These are phyloP conservation scores for Meriones unguiculatus DNA, from an alignment of 2,113 vertebrate species.

Conservation along the genomic window DNA sequence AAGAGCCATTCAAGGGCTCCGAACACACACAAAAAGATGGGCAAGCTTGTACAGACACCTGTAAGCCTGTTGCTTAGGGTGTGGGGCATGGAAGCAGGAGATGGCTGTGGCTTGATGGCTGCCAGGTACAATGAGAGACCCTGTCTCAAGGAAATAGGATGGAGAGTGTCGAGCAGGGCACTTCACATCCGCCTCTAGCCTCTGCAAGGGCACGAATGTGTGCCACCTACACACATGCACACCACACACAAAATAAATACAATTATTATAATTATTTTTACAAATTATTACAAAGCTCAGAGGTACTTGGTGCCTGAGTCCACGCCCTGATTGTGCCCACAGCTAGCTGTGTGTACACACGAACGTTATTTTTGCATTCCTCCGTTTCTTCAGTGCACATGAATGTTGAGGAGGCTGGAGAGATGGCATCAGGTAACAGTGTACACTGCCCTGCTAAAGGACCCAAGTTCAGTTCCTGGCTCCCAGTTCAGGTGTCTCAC, in stretches of 20 bases:
- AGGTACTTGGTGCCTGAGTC: not conserved
- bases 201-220: not conserved
- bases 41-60: not conserved
- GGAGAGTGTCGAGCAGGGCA: not conserved
- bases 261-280: not conserved
- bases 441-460: no score
- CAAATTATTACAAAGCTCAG: not conserved
- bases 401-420: not conserved
- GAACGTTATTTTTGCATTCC: not conserved
- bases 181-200: not conserved
- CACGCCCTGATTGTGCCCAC: not conserved
- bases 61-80: not conserved
- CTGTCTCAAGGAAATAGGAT: not conserved
- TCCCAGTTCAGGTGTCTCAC: not conserved
- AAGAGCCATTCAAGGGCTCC: not conserved
- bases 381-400: slow-evolving; percentile 24
- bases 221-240: not conserved
- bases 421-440: not conserved
- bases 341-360: not conserved
- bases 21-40: not conserved
- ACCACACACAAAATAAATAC: not conserved
- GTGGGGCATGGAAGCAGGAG: not conserved
- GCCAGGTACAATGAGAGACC: not conserved
- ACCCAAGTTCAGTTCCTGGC: not conserved
- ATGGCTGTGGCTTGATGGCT: not conserved